Base-by-base conservation (phyloP, 2,797 vertebrate species). In the Molossus alvarezi region DNA sequence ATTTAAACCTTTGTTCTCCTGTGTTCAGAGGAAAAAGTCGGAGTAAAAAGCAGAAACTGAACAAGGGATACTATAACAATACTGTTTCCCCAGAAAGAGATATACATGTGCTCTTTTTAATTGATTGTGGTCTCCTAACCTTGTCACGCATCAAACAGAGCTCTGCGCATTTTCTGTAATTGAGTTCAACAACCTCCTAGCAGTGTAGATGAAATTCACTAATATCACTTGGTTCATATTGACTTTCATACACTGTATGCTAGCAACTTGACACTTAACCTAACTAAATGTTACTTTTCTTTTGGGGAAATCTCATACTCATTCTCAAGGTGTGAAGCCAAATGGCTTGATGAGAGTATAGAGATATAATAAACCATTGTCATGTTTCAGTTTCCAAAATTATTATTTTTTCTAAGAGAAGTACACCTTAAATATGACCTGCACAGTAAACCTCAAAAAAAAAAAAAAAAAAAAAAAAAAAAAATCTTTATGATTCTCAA, bases 41-140 rank as follows among this genome's bases (percentile, higher is more conserved):
- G 41, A 72, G 55, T 29, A 1, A 4, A 81, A 89, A 91, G 9
- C n/a, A 89, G 45, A 51, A 95, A 71, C 53, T 25, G 88, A 96
- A 95, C 81, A 90, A 96, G 81, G 48, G 79, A 77, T 90, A 79
- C 75, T 88, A 14, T 95, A 93, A 96, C 58, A 96, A 95, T 41
- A 41, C 72, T 17, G n/a, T 90, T 96, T 96, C 33, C 48, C 76
- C 7, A 85, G 94, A 77, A 96, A 41, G 86, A 65, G 82, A 94
- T 91, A 89, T 93, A 97, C 95, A 97, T 65, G 87, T 76, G 73
- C 94, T 96, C 80, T 96, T 96, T 95, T 96, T 97, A 97, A 76
- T 4, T 94, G 76, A 85, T 85, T 93, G 51, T 75, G 76, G 37
- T 82, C 20, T 71, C 72, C 51, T 83, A 96, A 96, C 89, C 95